A percentile compares a stretch with the other conserved stretches of the same genome.
phyloP scores from a whole-genome alignment of 2,113 vertebrate genomes.

The Tenebrosternarchus preto region DNA sequence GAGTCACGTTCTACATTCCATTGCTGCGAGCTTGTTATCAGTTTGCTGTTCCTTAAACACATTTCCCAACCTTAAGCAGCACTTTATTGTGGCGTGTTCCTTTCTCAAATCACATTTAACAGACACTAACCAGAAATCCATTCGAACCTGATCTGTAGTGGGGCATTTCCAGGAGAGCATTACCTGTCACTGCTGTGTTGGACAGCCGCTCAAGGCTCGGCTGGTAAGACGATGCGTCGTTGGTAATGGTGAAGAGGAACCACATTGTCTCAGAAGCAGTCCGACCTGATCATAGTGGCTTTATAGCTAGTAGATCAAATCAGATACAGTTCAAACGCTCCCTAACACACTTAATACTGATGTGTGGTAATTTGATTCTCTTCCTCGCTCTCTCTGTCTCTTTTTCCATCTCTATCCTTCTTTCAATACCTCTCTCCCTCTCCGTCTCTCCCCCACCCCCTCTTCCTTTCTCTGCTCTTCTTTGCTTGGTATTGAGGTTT shows the following conservation, averaged over 20 bases:
- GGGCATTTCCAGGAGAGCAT: constrained; percentile 68
- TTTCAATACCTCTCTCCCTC: background rate
- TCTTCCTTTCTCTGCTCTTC: constrained; percentile 11
- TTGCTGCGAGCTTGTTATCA: constrained; percentile 68
- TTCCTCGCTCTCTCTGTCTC: constrained; percentile 44
- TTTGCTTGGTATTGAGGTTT: background rate
- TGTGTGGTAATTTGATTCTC: constrained; percentile 77
- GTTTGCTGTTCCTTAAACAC: constrained; percentile 68
- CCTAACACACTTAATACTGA: constrained; percentile 74
- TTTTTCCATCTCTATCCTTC: background rate
- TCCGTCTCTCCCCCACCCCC: background rate
- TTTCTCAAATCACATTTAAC: constrained; percentile 75
- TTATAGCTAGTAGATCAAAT: constrained; percentile 74
- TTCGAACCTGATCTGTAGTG: constrained; percentile 73
- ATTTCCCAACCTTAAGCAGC: constrained; percentile 76
- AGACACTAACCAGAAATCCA: constrained; percentile 73
- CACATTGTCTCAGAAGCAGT: constrained; percentile 68
- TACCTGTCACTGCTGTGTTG: constrained; percentile 70
- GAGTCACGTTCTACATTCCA: constrained; percentile 70
- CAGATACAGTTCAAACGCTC: constrained; percentile 67
- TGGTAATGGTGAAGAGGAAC: constrained; percentile 65
- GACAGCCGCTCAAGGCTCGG: constrained; percentile 58
- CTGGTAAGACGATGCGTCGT: constrained; percentile 74
- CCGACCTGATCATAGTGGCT: constrained; percentile 73
- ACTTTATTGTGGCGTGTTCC: constrained; percentile 82